Conservation (phyloP, 2,113 vertebrate genomes). For the Sprattus sprattus region DNA sequence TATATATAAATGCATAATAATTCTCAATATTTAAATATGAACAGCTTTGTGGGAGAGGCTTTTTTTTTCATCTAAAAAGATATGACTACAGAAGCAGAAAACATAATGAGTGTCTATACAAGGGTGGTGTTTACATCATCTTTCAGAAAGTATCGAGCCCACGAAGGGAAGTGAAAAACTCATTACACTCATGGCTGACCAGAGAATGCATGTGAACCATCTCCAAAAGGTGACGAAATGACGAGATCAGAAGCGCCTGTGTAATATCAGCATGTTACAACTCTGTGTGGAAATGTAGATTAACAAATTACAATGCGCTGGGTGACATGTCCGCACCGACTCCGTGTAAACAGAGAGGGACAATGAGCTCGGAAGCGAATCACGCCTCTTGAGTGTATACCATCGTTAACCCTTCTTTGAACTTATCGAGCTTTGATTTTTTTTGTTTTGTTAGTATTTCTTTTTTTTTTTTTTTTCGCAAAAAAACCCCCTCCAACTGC, state of each 20-base stretch:
- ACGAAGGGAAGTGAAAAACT: background rate
- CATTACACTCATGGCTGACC: background rate
- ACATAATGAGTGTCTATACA: background rate
- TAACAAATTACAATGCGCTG: background rate
- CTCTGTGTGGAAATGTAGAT: slow-evolving; percentile 8
- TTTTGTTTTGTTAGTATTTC: background rate
- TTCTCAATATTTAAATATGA: background rate
- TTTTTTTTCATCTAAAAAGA: background rate
- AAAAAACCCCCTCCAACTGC: slow-evolving; percentile 27
- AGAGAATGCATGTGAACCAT: background rate
- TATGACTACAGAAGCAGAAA: background rate
- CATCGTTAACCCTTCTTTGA: slow-evolving; percentile 31
- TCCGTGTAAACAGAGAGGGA: background rate
- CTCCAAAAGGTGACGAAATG: slow-evolving; percentile 1
- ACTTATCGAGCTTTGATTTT: slow-evolving; percentile 12
- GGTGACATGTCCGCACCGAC: background rate
- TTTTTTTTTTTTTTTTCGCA: background rate
- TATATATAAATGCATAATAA: background rate
- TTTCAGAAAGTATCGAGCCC: background rate
- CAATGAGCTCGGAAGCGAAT: background rate
- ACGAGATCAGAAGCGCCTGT: background rate
- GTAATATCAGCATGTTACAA: background rate
- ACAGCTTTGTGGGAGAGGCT: background rate
- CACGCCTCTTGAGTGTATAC: slow-evolving; percentile 19
- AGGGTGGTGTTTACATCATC: background rate